Evolutionary conservation across 2,113 vertebrate genomes (phyloP).

Genomic region (Ictalurus furcatus): DNA sequence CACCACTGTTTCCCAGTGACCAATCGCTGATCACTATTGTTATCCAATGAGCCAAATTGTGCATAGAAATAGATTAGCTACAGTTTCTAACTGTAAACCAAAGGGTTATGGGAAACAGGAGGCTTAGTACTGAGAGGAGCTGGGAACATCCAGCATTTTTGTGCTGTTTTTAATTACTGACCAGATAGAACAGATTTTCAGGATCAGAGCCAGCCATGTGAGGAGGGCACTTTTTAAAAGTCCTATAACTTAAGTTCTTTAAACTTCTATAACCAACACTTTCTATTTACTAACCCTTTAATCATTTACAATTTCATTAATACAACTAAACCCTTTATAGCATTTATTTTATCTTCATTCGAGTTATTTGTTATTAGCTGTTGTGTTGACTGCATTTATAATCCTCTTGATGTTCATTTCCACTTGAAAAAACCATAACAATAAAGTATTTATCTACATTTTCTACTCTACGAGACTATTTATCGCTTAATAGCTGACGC

Average conservation of each 20-base stretch:
- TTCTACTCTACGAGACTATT: neutral
- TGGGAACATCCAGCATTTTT: constrained; percentile 15
- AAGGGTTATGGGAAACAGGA: constrained; percentile 67
- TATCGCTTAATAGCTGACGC: neutral
- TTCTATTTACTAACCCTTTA: neutral
- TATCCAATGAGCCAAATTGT: no score
- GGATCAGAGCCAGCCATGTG: constrained; percentile 59
- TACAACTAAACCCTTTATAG: neutral
- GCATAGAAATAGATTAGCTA: neutral
- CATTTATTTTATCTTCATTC: neutral
- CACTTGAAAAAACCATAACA: neutral
- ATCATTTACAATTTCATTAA: neutral
- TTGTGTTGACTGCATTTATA: neutral
- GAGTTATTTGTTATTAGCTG: neutral
- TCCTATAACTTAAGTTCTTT: no score
- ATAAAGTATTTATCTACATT: neutral
- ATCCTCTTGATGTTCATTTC: neutral
- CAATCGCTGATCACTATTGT: neutral
- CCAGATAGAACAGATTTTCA: constrained; percentile 61
- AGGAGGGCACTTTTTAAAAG: constrained; percentile 59
- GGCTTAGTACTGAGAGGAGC: constrained; percentile 51
- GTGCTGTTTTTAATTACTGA: constrained; percentile 65
- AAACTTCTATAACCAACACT: neutral
- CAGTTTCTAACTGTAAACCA: neutral
- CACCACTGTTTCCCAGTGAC: neutral